Evolutionary conservation across 1,140 invertebrate species (phyloP).

Genomic region (Venturia canescens): DNA sequence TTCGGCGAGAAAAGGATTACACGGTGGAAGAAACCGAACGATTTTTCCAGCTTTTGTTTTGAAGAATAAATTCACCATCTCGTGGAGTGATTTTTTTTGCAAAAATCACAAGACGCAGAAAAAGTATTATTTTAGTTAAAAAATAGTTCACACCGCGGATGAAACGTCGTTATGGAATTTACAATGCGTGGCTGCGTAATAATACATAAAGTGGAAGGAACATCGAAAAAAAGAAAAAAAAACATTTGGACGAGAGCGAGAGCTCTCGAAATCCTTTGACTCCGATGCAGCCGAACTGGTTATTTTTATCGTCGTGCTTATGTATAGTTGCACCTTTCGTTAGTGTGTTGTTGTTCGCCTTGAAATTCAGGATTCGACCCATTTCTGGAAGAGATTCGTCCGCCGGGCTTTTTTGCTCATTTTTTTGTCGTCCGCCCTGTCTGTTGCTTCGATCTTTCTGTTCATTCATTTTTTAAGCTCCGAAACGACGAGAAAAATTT

Average conservation of each 20-base stretch:
- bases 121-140: no score
- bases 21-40: no score
- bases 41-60: no score
- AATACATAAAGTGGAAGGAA: not conserved
- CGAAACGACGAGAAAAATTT: not conserved
- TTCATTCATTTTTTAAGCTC: not conserved
- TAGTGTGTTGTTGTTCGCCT: constrained; percentile 23
- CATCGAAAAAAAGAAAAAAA: not conserved
- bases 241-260: constrained; percentile 3
- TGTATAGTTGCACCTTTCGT: constrained; percentile 20
- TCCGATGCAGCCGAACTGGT: constrained; percentile 15
- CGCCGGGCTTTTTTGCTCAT: constrained; percentile 11
- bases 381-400: constrained; percentile 24
- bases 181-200: no score
- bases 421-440: not conserved
- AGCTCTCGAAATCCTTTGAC: constrained; percentile 34
- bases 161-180: no score
- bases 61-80: not conserved
- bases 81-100: no score
- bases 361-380: constrained; percentile 31
- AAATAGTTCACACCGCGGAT: no score
- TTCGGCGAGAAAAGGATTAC: not conserved
- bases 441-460: not conserved
- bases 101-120: no score
- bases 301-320: constrained; percentile 25